A percentile compares a stretch with the other conserved stretches of the same genome.
phyloP scores from a whole-genome alignment of 2,797 vertebrate species.

The Pseudochromis fuscus region DNA sequence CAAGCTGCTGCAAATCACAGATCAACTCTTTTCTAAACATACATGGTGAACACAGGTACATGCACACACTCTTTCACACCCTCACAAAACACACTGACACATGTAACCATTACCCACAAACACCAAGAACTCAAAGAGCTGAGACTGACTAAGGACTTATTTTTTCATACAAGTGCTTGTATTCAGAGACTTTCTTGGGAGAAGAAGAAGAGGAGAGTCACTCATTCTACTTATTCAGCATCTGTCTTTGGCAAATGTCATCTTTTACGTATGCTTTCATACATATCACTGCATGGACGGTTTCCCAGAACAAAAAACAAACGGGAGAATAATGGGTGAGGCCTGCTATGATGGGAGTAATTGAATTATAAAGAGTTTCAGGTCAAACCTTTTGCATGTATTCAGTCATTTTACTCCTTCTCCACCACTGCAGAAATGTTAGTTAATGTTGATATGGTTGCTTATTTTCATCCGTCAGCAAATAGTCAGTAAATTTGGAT shows the following conservation, averaged over 20 bases:
- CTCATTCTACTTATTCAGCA: slow-evolving; percentile 22
- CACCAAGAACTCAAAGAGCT: slow-evolving; percentile 31
- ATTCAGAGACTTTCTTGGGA: slow-evolving; percentile 36
- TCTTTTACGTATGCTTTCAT: slow-evolving; percentile 69
- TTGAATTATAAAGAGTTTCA: slow-evolving; percentile 34
- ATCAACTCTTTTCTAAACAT: slow-evolving; percentile 1
- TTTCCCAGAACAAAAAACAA: slow-evolving; percentile 67
- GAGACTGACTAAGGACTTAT: slow-evolving; percentile 27
- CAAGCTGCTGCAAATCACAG: slow-evolving; percentile 2
- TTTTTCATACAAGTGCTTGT: slow-evolving; percentile 54
- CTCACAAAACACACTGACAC: slow-evolving; percentile 1
- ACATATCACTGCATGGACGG: slow-evolving; percentile 90
- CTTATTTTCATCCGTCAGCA: slow-evolving; percentile 22
- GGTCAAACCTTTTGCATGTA: slow-evolving; percentile 32
- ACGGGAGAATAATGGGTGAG: slow-evolving; percentile 16
- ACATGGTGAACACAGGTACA: slow-evolving; percentile 9
- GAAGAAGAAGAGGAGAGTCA: slow-evolving; percentile 16
- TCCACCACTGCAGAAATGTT: slow-evolving; percentile 8
- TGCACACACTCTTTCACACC: background rate
- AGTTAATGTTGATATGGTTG: slow-evolving; percentile 4
- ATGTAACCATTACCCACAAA: slow-evolving; percentile 1
- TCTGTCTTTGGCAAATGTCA: slow-evolving; percentile 40
- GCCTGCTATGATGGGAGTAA: slow-evolving; percentile 15
- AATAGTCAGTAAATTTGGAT: slow-evolving; percentile 16
- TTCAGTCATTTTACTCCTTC: slow-evolving; percentile 26